These are phyloP conservation scores for Drosophila algonquin DNA, from an alignment of 2,888 invertebrate genomes.

Conservation along the genomic window DNA sequence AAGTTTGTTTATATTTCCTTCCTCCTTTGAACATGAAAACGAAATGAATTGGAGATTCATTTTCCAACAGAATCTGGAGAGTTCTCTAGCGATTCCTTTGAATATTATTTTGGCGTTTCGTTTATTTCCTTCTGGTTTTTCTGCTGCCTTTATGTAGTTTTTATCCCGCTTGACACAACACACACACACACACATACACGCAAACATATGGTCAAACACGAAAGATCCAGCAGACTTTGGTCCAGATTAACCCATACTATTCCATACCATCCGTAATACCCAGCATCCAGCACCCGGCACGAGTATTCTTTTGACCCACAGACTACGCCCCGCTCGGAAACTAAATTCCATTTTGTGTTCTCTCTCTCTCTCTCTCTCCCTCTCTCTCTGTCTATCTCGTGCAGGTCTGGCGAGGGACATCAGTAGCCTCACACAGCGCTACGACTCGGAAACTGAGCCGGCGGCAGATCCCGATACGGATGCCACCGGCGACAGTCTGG, in stretches of 20 bases:
- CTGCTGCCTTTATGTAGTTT: conserved; percentile 30
- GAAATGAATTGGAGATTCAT: neutral
- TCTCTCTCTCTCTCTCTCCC: neutral
- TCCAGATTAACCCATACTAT: conserved; percentile 22
- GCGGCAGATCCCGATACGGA: conserved; percentile 89
- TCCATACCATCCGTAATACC: neutral
- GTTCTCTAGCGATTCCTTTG: neutral
- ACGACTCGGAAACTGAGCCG: conserved; percentile 85
- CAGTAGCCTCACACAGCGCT: conserved; percentile 83
- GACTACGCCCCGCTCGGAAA: neutral
- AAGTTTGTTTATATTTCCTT: neutral
- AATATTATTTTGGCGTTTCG: neutral
- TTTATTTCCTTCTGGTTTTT: conserved; percentile 15
- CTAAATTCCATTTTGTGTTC: neutral
- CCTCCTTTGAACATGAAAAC: neutral
- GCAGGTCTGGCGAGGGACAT: conserved; percentile 83
- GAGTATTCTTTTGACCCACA: conserved; percentile 9
- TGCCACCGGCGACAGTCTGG: conserved; percentile 87
- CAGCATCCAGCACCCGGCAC: conserved; percentile 42
- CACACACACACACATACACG: conserved; percentile 14
- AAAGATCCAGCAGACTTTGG: conserved; percentile 16
- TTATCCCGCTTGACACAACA: conserved; percentile 30
- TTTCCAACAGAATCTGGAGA: neutral
- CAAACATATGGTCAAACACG: conserved; percentile 7
- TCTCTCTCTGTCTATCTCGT: no score